phyloP scores from a whole-genome alignment of 2,797 vertebrate species.

The Lepus oiostolus region DNA sequence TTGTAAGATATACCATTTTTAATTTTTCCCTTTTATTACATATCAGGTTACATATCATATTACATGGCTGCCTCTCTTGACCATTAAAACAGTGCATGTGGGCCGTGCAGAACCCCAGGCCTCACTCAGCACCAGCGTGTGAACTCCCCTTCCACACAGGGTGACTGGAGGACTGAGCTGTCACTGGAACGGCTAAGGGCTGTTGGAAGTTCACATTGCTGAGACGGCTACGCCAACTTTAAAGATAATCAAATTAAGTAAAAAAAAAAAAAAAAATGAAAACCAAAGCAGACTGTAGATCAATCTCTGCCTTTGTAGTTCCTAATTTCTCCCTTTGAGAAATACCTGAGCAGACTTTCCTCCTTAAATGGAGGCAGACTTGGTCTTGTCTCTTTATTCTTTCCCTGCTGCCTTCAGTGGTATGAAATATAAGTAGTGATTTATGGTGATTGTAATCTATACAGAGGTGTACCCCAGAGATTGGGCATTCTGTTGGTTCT shows the following conservation, averaged over 20 bases:
- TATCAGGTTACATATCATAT: not conserved
- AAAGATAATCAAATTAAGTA: not conserved
- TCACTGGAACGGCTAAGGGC: too few relatives aligned
- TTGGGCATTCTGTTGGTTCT: not conserved
- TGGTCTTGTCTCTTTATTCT: too few relatives aligned
- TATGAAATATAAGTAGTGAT: too few relatives aligned
- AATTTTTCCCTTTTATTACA: too few relatives aligned
- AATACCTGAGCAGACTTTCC: too few relatives aligned
- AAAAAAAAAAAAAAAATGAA: not conserved
- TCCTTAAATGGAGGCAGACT: too few relatives aligned
- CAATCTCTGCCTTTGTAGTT: not conserved
- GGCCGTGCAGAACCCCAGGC: not conserved
- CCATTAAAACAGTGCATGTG: not conserved
- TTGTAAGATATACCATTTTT: not conserved
- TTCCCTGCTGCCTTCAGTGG: too few relatives aligned
- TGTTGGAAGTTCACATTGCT: not conserved
- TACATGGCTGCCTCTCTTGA: not conserved
- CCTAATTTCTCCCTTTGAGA: not conserved
- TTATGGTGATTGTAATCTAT: not conserved
- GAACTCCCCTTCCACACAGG: too few relatives aligned
- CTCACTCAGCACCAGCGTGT: not conserved
- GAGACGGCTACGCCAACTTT: not conserved
- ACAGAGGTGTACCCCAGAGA: not conserved
- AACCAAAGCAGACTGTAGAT: too few relatives aligned
- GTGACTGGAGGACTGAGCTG: too few relatives aligned